phyloP scores from a whole-genome alignment of 2,888 invertebrate genomes.

The Belgica antarctica region DNA sequence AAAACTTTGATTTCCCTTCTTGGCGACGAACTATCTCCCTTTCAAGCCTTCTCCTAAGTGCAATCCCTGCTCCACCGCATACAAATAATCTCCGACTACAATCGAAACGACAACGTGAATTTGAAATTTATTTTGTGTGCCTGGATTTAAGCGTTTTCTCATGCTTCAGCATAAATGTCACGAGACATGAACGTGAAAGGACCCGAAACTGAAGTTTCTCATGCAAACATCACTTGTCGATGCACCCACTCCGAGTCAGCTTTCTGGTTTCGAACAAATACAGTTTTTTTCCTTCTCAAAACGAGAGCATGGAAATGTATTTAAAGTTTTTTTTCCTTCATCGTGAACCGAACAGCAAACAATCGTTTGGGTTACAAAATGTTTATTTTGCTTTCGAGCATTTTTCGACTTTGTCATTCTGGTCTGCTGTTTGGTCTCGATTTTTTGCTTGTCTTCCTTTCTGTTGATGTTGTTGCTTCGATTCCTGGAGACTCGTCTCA shows the following conservation, averaged over 20 bases:
- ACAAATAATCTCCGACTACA: conserved; percentile 4
- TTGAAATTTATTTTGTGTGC: neutral
- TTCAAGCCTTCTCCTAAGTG: no score
- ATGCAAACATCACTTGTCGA: neutral
- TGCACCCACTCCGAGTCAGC: neutral
- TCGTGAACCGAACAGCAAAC: conserved; percentile 1
- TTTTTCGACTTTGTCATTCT: conserved; percentile 1
- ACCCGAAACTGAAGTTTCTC: neutral
- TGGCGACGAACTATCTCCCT: no score
- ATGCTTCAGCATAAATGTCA: no score
- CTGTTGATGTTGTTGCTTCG: neutral
- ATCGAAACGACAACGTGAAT: neutral
- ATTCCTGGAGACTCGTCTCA: neutral
- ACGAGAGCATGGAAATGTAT: conserved; percentile 28
- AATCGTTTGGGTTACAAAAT: conserved; percentile 15
- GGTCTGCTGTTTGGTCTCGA: conserved; percentile 1
- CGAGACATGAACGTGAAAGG: no score
- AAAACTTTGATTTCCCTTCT: no score
- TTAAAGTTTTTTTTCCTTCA: neutral
- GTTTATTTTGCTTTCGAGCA: conserved; percentile 7
- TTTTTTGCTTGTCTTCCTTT: neutral
- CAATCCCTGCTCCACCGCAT: no score
- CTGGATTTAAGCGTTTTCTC: neutral
- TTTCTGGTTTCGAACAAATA: neutral
- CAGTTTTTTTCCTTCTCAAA: neutral